A percentile compares a stretch with the other conserved stretches of the same genome.
Conservation (phyloP, 2,888 invertebrate genomes). For the Villa cingulata region DNA sequence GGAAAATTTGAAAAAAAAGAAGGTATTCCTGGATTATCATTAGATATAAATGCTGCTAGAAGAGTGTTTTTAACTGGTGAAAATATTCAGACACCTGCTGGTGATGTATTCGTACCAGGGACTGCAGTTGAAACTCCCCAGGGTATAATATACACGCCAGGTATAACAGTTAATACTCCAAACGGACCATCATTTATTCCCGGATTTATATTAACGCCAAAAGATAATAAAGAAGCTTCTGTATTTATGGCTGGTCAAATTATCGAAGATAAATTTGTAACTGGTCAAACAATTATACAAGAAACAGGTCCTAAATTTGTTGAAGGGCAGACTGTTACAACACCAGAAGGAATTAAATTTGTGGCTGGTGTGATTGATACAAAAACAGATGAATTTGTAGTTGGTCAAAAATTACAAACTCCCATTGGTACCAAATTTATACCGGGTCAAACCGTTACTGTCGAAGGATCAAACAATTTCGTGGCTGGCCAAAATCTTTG, state of each 20-base stretch:
- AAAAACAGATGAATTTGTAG: slow-evolving; percentile 41
- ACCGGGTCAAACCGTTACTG: slow-evolving; percentile 47
- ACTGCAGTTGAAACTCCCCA: slow-evolving; percentile 56
- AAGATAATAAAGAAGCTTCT: slow-evolving; percentile 39
- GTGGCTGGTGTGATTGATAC: slow-evolving; percentile 44
- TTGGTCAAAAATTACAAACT: slow-evolving; percentile 47
- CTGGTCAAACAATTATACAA: slow-evolving; percentile 48
- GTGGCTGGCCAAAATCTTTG: slow-evolving; percentile 49
- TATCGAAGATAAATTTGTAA: slow-evolving; percentile 46
- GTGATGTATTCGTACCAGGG: slow-evolving; percentile 59
- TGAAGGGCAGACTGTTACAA: slow-evolving; percentile 48
- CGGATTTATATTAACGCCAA: slow-evolving; percentile 36
- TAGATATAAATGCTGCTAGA: slow-evolving; percentile 52
- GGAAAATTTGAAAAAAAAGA: slow-evolving; percentile 40
- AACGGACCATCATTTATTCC: slow-evolving; percentile 54
- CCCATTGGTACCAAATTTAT: slow-evolving; percentile 41
- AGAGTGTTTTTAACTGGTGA: slow-evolving; percentile 55
- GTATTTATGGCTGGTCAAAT: slow-evolving; percentile 60
- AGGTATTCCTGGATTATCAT: slow-evolving; percentile 47
- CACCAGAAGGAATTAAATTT: slow-evolving; percentile 48
- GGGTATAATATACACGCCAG: slow-evolving; percentile 57
- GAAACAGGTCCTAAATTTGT: slow-evolving; percentile 44
- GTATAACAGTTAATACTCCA: slow-evolving; percentile 54
- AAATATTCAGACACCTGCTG: slow-evolving; percentile 53
- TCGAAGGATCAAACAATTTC: slow-evolving; percentile 47